Conservation (phyloP, 2,113 vertebrate species). For the Amphiprion percula region DNA sequence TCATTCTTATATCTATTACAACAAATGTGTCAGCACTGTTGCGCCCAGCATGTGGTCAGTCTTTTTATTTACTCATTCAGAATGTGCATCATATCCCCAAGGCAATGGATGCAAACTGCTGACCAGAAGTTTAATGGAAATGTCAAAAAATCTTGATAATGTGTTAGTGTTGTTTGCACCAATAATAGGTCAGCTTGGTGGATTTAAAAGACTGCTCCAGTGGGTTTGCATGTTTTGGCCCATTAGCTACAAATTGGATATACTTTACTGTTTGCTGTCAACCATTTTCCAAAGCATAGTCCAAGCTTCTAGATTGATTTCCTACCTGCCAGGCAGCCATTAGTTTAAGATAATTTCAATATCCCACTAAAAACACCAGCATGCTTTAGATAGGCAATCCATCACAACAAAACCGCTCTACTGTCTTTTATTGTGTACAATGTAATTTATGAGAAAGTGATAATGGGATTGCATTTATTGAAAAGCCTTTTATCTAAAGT, state of each 20-base stretch:
- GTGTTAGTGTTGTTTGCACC: background rate
- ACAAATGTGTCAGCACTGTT: background rate
- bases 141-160: slow-evolving; percentile 25
- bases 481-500: background rate
- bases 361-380: background rate
- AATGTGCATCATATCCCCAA: slow-evolving; percentile 1
- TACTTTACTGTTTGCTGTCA: slow-evolving; percentile 30
- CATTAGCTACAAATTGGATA: slow-evolving; percentile 56
- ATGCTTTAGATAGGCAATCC: slow-evolving; percentile 3
- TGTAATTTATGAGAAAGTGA: background rate
- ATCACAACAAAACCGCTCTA: background rate
- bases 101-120: slow-evolving; percentile 15
- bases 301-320: slow-evolving; percentile 31
- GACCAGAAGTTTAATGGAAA: slow-evolving; percentile 34
- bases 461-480: background rate
- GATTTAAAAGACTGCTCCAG: slow-evolving; percentile 20
- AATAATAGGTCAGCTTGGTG: slow-evolving; percentile 4
- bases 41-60: background rate
- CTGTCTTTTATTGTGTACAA: background rate
- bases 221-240: slow-evolving; percentile 34
- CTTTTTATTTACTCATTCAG: background rate
- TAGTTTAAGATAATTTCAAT: slow-evolving; percentile 31
- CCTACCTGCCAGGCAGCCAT: slow-evolving; percentile 15
- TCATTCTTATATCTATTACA: background rate
- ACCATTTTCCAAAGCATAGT: slow-evolving; percentile 23